These are phyloP conservation scores for Acrobasis suavella DNA, from an alignment of 2,888 invertebrate species.

Conservation along the genomic window DNA sequence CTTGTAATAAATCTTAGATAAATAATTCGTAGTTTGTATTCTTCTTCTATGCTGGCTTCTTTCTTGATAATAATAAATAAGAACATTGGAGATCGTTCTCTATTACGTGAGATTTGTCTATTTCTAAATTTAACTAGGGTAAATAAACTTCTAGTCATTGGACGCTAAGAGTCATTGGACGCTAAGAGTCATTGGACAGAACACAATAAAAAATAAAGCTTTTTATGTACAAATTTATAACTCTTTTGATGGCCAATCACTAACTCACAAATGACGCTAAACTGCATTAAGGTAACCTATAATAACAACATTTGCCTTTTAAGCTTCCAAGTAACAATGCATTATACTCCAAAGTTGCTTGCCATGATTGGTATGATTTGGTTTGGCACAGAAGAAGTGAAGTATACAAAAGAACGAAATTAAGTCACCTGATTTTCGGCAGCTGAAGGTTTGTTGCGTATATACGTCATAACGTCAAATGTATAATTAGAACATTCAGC, in stretches of 20 bases:
- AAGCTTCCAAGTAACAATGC: slow-evolving; percentile 5
- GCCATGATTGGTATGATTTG: slow-evolving; percentile 4
- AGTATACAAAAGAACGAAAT: background rate
- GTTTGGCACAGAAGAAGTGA: background rate
- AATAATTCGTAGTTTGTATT: too few relatives aligned
- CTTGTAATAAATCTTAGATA: too few relatives aligned
- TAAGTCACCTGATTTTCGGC: background rate
- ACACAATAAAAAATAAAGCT: background rate
- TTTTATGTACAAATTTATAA: background rate
- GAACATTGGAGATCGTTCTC: too few relatives aligned
- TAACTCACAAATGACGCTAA: slow-evolving; percentile 3
- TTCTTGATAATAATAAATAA: too few relatives aligned
- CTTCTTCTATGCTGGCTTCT: too few relatives aligned
- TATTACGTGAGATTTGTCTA: too few relatives aligned
- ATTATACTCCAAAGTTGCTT: background rate
- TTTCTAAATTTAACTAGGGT: too few relatives aligned
- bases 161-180: too few relatives aligned
- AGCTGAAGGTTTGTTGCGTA: background rate
- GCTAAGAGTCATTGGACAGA: too few relatives aligned
- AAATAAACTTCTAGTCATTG: too few relatives aligned
- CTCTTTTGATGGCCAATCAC: background rate
- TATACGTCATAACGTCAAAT: background rate
- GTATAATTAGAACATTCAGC: too few relatives aligned
- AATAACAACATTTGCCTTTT: slow-evolving; percentile 16
- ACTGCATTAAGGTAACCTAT: background rate